Evolutionary conservation across 2,797 vertebrate species (phyloP), one percentile per base, ranked within the genome.

Genomic region (Pseudotriccus pelzelni): DNA sequence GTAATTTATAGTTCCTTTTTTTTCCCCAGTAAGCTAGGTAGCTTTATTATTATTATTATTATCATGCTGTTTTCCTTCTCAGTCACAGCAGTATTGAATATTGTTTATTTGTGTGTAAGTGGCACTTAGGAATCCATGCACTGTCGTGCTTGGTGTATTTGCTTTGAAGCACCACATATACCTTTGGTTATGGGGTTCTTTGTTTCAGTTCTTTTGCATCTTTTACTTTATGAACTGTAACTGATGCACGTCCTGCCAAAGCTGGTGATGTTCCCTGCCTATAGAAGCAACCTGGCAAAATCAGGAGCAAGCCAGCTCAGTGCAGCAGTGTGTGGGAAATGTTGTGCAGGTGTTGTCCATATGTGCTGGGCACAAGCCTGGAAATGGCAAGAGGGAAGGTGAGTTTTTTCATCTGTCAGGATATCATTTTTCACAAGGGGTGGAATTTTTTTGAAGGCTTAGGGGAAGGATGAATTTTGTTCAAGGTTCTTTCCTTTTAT

Each of bases 401-500:
- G 59, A 76, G 43, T 66, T 92, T 96, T 93, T 91, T 95, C 83
- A 80, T 93, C 64, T 91, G 82, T 96, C 82, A 92, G 79, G 73
- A 2, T 93, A 93, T 94, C 55, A 79, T 95, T 93, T 95, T 96
- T 91, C 94, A 93, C 56, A 79, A 88, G 82, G 73, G 82, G 23
- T 91, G 91, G 94, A 93, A 69, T 92, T 93, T 96, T 87, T 92
- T 92, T 77, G 83, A 95, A 93, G 87, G 79, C 73, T 96, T 95
- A 73, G 18, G 63, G 69, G 82, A 96, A 93, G 84, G 94, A 78
- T 3, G 3, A 89, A 90, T 88, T 94, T 79, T 94, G 55, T 73
- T 95, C 79, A 92, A 86, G 84, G 76, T 92, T 94, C 87, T 91
- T 92, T 87, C 23, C 1, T 89, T 94, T 95, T 93, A 78, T 94